Conservation (phyloP, 2,888 invertebrate genomes). For the Dicyrtoma fusca region DNA sequence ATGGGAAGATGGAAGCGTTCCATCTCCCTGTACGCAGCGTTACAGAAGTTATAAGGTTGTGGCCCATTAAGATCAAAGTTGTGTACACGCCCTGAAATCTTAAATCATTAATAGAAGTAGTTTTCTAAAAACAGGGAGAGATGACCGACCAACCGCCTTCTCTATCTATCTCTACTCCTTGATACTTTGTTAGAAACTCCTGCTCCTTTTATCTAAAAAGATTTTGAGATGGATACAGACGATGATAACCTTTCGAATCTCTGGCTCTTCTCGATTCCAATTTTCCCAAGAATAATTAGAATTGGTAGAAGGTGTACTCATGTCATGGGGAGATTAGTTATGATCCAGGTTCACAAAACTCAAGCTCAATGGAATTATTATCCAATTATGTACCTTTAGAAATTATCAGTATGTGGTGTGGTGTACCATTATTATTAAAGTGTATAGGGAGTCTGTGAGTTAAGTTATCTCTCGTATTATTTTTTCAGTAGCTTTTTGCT, state of each 20-base stretch:
- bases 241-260: not conserved
- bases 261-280: constrained; percentile 36
- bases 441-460: constrained; percentile 5
- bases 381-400: constrained; percentile 34
- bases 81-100: constrained; percentile 41
- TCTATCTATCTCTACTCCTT: constrained; percentile 7
- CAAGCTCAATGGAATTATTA: constrained; percentile 38
- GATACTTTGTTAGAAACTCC: constrained; percentile 4
- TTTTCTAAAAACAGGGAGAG: constrained; percentile 40
- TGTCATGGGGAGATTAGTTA: constrained; percentile 41
- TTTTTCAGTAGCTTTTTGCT: constrained; percentile 32
- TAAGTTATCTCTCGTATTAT: constrained; percentile 11
- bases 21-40: not conserved
- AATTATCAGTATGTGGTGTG: constrained; percentile 16
- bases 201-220: no score
- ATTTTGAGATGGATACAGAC: not conserved
- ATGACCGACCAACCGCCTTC: constrained; percentile 31
- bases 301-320: constrained; percentile 41
- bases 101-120: constrained; percentile 42
- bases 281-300: constrained; percentile 41
- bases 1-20: not conserved
- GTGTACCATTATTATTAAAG: no score
- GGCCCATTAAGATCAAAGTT: constrained; percentile 38
- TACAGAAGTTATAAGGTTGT: constrained; percentile 35
- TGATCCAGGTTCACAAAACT: constrained; percentile 30